Conservation (phyloP, 1,140 invertebrate species). For the Drosophila burlai region DNA sequence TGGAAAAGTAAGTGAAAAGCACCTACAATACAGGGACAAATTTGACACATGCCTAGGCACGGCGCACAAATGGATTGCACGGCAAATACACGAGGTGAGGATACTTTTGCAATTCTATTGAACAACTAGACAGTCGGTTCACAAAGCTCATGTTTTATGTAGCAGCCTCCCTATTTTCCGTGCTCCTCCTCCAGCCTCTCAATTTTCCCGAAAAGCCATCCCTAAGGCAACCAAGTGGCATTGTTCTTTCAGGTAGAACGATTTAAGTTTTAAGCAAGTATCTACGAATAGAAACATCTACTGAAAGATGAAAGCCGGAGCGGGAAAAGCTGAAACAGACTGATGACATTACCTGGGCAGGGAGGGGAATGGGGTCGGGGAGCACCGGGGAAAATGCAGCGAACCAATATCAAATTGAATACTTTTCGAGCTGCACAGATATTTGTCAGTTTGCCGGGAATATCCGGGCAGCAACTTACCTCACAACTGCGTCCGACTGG, state of each 20-base stretch:
- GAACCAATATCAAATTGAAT: slow-evolving; percentile 49
- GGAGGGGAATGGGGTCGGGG: neutral
- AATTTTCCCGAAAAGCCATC: slow-evolving; percentile 36
- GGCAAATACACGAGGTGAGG: slow-evolving; percentile 43
- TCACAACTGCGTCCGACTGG: slow-evolving; percentile 90
- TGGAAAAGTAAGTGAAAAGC: slow-evolving; percentile 9
- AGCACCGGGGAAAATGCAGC: slow-evolving; percentile 18
- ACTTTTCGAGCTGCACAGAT: slow-evolving; percentile 27
- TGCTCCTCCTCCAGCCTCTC: neutral
- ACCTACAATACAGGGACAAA: slow-evolving; percentile 42
- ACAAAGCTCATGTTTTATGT: slow-evolving; percentile 73
- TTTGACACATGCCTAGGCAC: slow-evolving; percentile 75
- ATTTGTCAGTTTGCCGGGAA: slow-evolving; percentile 38
- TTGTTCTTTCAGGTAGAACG: slow-evolving; percentile 53
- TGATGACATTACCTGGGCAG: slow-evolving; percentile 32
- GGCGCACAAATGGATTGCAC: slow-evolving; percentile 63
- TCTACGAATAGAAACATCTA: slow-evolving; percentile 42
- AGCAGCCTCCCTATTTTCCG: slow-evolving; percentile 15
- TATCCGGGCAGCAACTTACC: slow-evolving; percentile 72
- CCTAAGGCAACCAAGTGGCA: slow-evolving; percentile 51
- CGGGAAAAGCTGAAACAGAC: slow-evolving; percentile 27
- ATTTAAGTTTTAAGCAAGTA: slow-evolving; percentile 53
- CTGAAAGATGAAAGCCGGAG: slow-evolving; percentile 25
- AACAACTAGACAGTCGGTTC: slow-evolving; percentile 27
- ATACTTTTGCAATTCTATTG: slow-evolving; percentile 31